Percentiles rank a stretch among this genome's conserved stretches.
Evolutionary conservation across 2,888 invertebrate genomes (phyloP).

Genomic region (Tuberolachnus salignus): DNA sequence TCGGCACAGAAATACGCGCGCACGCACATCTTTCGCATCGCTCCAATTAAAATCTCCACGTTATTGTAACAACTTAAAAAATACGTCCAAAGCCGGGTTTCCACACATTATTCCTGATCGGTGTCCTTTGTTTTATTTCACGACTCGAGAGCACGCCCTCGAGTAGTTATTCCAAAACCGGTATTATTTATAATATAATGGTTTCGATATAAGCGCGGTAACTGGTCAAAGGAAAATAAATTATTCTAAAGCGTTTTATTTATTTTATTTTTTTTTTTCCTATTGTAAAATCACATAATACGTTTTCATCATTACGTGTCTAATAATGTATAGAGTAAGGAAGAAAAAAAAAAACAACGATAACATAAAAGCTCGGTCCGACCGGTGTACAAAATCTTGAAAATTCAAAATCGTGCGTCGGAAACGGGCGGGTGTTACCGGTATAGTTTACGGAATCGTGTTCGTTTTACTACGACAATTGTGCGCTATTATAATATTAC

Average conservation of each 20-base stretch:
- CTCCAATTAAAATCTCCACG: conserved; percentile 41
- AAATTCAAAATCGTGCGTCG: too few relatives aligned
- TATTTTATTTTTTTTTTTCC: background rate
- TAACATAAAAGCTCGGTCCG: background rate
- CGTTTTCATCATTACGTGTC: conserved; percentile 10
- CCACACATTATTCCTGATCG: conserved; percentile 10
- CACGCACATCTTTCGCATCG: conserved; percentile 15
- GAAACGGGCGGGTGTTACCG: too few relatives aligned
- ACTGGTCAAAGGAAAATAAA: conserved; percentile 39
- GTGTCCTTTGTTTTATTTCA: conserved; percentile 41
- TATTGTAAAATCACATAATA: background rate
- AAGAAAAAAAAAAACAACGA: background rate
- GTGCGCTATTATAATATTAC: too few relatives aligned
- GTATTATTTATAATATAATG: conserved; percentile 18
- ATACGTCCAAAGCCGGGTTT: background rate
- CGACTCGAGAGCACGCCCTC: conserved; percentile 39
- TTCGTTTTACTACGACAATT: too few relatives aligned
- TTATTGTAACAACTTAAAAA: conserved; percentile 1
- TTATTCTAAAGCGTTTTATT: conserved; percentile 1
- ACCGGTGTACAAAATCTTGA: too few relatives aligned
- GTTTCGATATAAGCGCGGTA: conserved; percentile 6
- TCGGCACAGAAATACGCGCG: background rate
- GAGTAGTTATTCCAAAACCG: conserved; percentile 37
- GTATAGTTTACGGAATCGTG: too few relatives aligned
- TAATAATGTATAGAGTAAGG: background rate